Conservation (phyloP, 2,797 vertebrate species). For the Anas bahamensis region DNA sequence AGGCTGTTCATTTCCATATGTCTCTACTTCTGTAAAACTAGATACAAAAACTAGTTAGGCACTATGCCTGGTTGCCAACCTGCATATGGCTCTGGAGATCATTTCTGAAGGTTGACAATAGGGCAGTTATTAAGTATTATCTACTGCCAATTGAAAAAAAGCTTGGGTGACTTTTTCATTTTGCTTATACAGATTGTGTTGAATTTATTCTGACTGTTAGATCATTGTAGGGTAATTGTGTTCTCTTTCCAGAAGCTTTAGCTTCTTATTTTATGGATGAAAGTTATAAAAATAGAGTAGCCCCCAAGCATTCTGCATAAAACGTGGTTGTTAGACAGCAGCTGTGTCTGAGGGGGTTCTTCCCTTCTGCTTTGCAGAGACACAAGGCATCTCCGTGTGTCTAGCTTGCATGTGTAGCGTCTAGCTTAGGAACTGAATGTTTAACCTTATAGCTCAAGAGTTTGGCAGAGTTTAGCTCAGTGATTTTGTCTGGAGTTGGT, state of each 20-base stretch:
- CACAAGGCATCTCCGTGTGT: not conserved
- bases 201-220: constrained; percentile 25
- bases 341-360: not conserved
- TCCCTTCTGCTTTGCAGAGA: not conserved
- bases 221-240: constrained; percentile 20
- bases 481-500: not conserved
- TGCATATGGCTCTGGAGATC: constrained; percentile 5
- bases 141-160: not conserved
- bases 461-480: not conserved
- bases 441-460: not conserved
- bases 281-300: constrained; percentile 43
- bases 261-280: constrained; percentile 16
- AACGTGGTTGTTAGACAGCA: constrained; percentile 2
- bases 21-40: constrained; percentile 31
- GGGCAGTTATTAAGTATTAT: constrained; percentile 21
- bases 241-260: constrained; percentile 34
- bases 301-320: constrained; percentile 12
- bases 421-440: not conserved
- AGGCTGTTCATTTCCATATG: constrained; percentile 53
- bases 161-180: not conserved
- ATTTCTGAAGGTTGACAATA: not conserved
- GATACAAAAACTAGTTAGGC: constrained; percentile 4
- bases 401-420: not conserved
- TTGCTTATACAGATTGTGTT: not conserved
- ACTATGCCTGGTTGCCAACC: not conserved